These are phyloP conservation scores for Clivina fossor DNA, from an alignment of 2,888 invertebrate species.

Conservation along the genomic window DNA sequence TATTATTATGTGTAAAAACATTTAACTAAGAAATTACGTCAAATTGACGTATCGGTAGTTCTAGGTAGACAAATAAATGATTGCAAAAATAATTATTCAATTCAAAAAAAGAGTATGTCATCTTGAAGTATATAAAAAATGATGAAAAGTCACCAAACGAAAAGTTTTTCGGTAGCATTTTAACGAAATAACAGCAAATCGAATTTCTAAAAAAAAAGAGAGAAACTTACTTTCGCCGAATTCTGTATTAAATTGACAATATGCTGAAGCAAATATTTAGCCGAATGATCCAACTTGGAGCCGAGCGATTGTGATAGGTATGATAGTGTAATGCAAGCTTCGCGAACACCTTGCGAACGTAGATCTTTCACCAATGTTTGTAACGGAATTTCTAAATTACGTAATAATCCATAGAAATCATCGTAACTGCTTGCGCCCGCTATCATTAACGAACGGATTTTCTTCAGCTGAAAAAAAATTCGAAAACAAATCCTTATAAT, in stretches of 20 bases:
- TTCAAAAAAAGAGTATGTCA: too few relatives aligned
- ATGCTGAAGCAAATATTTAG: constrained; percentile 78
- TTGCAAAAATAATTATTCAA: too few relatives aligned
- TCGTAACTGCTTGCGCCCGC: constrained; percentile 73
- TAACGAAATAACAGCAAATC: too few relatives aligned
- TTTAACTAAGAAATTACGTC: too few relatives aligned
- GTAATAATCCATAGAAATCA: constrained; percentile 75
- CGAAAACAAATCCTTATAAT: too few relatives aligned
- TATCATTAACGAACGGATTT: constrained; percentile 78
- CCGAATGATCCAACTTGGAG: constrained; percentile 82
- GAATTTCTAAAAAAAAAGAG: too few relatives aligned
- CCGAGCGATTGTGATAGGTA: constrained; percentile 85
- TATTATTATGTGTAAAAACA: too few relatives aligned
- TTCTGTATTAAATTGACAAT: constrained; percentile 91
- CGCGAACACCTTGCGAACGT: constrained; percentile 89
- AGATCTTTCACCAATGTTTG: constrained; percentile 83
- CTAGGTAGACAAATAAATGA: too few relatives aligned
- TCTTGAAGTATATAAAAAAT: too few relatives aligned
- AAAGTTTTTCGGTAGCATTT: too few relatives aligned
- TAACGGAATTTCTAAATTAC: constrained; percentile 78
- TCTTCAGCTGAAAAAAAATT: constrained; percentile 74
- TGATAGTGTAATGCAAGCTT: constrained; percentile 93
- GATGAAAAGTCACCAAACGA: too few relatives aligned
- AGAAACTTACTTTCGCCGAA: constrained; percentile 92
- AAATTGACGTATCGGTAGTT: too few relatives aligned